Conservation (phyloP, 2,888 invertebrate genomes). For the Drepanosiphum platanoidis region DNA sequence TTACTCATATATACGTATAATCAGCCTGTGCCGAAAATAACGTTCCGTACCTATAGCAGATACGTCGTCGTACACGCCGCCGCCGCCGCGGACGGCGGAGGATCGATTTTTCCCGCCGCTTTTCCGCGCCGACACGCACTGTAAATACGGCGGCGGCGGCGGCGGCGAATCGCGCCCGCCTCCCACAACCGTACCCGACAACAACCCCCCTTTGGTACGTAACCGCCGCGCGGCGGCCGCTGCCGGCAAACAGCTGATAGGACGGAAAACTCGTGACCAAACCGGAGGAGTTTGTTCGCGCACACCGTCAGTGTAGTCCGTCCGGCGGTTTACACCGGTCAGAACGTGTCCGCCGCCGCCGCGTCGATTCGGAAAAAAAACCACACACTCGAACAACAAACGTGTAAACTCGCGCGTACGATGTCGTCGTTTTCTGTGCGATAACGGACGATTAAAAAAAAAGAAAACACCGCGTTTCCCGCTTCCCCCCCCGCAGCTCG, state of each 20-base stretch:
- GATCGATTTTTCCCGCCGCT: slow-evolving; percentile 63
- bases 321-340: slow-evolving; percentile 54
- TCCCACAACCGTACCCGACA: slow-evolving; percentile 36
- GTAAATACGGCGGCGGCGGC: slow-evolving; percentile 67
- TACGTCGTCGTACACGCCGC: too few species aligned
- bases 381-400: too few species aligned
- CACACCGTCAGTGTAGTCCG: slow-evolving; percentile 49
- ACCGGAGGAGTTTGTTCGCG: slow-evolving; percentile 36
- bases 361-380: too few species aligned
- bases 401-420: too few species aligned
- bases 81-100: slow-evolving; percentile 2
- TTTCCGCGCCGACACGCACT: slow-evolving; percentile 67
- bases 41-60: too few species aligned
- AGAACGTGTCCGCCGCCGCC: slow-evolving; percentile 15
- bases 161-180: slow-evolving; percentile 64
- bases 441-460: too few species aligned
- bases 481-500: too few species aligned
- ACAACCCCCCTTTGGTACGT: slow-evolving; percentile 45
- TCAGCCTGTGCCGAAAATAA: too few species aligned
- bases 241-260: slow-evolving; percentile 61
- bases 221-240: slow-evolving; percentile 63
- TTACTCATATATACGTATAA: too few species aligned
- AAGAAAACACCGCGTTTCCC: too few species aligned
- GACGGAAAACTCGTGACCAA: slow-evolving; percentile 62
- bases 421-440: too few species aligned